phyloP scores from a whole-genome alignment of 1,140 invertebrate genomes.

The Hestina assimilis region DNA sequence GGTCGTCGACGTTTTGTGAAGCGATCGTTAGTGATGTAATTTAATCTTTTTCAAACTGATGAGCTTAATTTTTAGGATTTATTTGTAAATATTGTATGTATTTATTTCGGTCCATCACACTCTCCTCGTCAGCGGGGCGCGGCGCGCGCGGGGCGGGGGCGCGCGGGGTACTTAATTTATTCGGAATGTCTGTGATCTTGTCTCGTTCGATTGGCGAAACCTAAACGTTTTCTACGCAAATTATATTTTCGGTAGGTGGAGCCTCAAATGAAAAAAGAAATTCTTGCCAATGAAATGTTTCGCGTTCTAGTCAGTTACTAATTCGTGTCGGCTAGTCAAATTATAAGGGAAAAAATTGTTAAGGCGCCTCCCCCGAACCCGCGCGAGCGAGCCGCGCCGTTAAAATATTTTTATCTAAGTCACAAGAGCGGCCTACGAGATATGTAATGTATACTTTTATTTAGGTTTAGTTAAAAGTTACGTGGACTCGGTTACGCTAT shows the following conservation, averaged over 20 bases:
- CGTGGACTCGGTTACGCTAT: constrained; percentile 44
- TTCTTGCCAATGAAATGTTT: constrained; percentile 72
- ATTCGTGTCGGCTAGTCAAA: constrained; percentile 74
- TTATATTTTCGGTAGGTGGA: constrained; percentile 20
- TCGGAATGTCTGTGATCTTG: constrained; percentile 22
- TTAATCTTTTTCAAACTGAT: constrained; percentile 59
- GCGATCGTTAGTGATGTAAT: constrained; percentile 54
- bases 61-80: constrained; percentile 72
- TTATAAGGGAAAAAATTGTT: constrained; percentile 26
- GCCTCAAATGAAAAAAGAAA: constrained; percentile 36
- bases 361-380: not conserved
- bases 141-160: constrained; percentile 5
- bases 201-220: constrained; percentile 9
- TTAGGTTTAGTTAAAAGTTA: constrained; percentile 49
- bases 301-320: constrained; percentile 73
- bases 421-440: constrained; percentile 69
- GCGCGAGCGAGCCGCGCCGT: constrained; percentile 25
- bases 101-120: constrained; percentile 59
- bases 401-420: constrained; percentile 54
- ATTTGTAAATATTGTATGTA: constrained; percentile 75
- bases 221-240: constrained; percentile 17
- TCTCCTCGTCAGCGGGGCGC: constrained; percentile 12
- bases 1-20: constrained; percentile 26
- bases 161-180: constrained; percentile 34
- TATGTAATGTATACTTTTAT: constrained; percentile 55